These are phyloP conservation scores for Rhincodon typus DNA, from an alignment of 2,797 vertebrate species.

Conservation along the genomic window DNA sequence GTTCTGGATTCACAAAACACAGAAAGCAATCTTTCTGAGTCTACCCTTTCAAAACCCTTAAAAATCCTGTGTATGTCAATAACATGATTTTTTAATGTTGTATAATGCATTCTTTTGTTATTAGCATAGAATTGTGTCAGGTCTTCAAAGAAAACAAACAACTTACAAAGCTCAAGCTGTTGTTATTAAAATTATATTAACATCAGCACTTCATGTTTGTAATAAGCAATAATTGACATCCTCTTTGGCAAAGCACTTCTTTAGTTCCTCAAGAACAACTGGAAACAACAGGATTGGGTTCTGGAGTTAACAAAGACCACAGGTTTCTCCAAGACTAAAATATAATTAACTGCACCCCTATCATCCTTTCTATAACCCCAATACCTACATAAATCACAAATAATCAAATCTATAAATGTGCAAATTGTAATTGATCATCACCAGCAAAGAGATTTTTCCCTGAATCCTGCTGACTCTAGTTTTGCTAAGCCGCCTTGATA, in stretches of 20 bases:
- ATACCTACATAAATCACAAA: background rate
- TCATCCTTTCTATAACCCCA: background rate
- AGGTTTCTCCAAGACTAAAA: background rate
- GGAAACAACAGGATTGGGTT: background rate
- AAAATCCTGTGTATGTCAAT: too few relatives aligned
- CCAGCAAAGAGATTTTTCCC: too few relatives aligned
- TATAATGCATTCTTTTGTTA: background rate
- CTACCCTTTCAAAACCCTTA: too few relatives aligned
- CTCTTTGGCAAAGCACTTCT: background rate
- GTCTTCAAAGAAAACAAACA: background rate
- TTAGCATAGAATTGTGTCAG: background rate
- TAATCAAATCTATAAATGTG: background rate
- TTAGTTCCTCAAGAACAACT: background rate
- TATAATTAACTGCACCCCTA: background rate
- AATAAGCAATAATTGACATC: background rate
- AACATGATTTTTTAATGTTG: too few relatives aligned
- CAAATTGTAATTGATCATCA: background rate
- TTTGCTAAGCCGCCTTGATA: too few relatives aligned
- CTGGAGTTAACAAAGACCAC: background rate
- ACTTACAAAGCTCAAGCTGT: background rate
- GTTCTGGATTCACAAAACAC: too few relatives aligned
- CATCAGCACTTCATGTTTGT: background rate
- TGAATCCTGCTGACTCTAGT: too few relatives aligned
- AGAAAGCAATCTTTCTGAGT: too few relatives aligned
- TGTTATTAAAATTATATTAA: background rate